Evolutionary conservation across 2,113 vertebrate species (phyloP).

Genomic region (Pterocles burchelli): DNA sequence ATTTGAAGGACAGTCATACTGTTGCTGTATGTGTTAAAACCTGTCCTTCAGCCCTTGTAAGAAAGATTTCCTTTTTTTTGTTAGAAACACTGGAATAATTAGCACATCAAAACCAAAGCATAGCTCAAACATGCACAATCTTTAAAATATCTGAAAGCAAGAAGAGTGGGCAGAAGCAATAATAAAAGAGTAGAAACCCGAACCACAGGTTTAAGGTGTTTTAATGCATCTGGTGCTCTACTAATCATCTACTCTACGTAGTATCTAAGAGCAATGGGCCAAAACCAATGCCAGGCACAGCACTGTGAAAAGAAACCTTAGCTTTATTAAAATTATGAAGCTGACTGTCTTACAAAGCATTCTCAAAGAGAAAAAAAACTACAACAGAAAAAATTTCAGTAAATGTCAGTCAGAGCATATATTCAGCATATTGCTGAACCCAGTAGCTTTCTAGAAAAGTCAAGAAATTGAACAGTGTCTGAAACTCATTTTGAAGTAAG

Average conservation of each 20-base stretch:
- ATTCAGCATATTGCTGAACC: not conserved
- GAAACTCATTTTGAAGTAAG: not conserved
- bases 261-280: not conserved
- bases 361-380: not conserved
- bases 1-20: not conserved
- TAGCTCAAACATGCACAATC: constrained; percentile 60
- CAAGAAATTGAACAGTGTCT: not conserved
- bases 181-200: constrained; percentile 38
- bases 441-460: not conserved
- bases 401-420: not conserved
- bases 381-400: not conserved
- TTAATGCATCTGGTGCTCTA: constrained; percentile 5
- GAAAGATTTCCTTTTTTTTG: constrained; percentile 36
- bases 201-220: constrained; percentile 40
- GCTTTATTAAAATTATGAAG: not conserved
- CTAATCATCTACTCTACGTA: not conserved
- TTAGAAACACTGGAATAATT: constrained; percentile 50
- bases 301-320: not conserved
- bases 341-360: not conserved
- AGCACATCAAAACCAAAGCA: constrained; percentile 48
- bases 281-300: constrained; percentile 18
- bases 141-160: constrained; percentile 43
- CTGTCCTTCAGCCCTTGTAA: constrained; percentile 41
- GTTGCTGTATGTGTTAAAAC: constrained; percentile 31
- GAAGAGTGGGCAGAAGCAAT: constrained; percentile 24